Evolutionary conservation across 2,888 invertebrate genomes (phyloP), one percentile per base, ranked within the genome.

Genomic region (Macaria notata): DNA sequence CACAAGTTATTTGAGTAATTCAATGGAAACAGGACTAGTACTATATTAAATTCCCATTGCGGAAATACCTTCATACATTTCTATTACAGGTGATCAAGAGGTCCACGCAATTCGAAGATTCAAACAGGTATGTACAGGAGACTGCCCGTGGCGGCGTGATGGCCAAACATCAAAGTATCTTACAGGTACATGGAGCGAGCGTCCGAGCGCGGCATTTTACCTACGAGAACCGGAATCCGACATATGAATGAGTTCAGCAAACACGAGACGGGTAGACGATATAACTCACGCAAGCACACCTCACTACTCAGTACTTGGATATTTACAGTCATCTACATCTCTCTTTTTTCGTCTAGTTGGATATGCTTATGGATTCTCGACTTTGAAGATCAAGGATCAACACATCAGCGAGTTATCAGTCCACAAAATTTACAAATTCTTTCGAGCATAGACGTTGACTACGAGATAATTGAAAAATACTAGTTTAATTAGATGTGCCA

Each of bases 151-250:
- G 41, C 53, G 49, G 49, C 55, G 61, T 42, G 42, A 51, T 64
- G 59, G 61, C 62, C 57, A 65, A 65, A 62, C 65, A 59, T 56
- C 56, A 59, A 63, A 63, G 63, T 65, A 63, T 60, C 46, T 49
- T 62, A 51, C 63, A 62, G 55, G 55, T 53, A 62, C 9, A 44
- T 31, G 48, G 30, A 49, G 50, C 47, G 54, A 58, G 63, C 71
- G 65, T 69, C 66, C 71, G 72, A 70, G 72, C 76, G 70, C 77
- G 76, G 73, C 78, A 76, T 78, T 76, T 76, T 72, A 67, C 69
- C 66, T 69, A 66, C 68, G 45, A 70, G 69, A 72, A 75, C 75
- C 71, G 75, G 74, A 76, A 73, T 75, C 62, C 63, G 61, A 67
- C 65, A 66, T 67, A 73, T 77, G 70, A 78, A 75, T 73, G 66